Evolutionary conservation across 2,888 invertebrate genomes (phyloP), one percentile per base, ranked within the genome.

Genomic region (Aproaerema taeniolella): DNA sequence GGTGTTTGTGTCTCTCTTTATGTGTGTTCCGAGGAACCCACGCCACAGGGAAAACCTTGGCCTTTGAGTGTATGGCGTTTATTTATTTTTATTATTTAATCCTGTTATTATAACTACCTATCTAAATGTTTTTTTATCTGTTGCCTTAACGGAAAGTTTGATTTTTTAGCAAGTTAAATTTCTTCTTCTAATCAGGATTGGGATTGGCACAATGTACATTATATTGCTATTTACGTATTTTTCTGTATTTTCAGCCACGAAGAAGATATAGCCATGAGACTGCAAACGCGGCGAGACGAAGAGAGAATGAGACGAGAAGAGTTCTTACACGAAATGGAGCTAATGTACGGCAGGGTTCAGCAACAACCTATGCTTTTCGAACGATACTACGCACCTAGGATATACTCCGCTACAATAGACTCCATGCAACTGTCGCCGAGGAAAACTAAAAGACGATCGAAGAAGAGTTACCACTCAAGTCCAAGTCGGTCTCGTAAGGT

Each of bases 281-380:
- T 91, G 7, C 90, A 91, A 56, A 87, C 91, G 28, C 80, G 92
- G 7, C 88, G 90, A 15, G 91, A 91, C 36, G 92, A 92, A 63
- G 92, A 92, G 42, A 80, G 89, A 52, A 87, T 92, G 64, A 82
- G 91, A 44, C 88, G 88, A 11, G 91, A 92, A 58, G 91, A 91
- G 59, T 91, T 91, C 56, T 87, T 89, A 1, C 87, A 91, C 45
- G 89, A 91, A 55, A 93, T 93, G 92, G 91, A 92, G 58, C 66
- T 90, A 49, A 93, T 93, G 92, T 79, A 91, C 47, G 90, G 90
- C 13, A 82, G 92, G 49, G 92, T 93, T 0, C 90, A 90, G 39
- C 88, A 88, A 50, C 92, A 92, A 52, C 92, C 92, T 0, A 89
- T 92, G 54, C 85, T 92, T 4, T 92, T 92, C 56, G 92, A 92